Evolutionary conservation across 2,113 vertebrate genomes (phyloP), one percentile per base, ranked within the genome.

Genomic region (Burhinus bistriatus): DNA sequence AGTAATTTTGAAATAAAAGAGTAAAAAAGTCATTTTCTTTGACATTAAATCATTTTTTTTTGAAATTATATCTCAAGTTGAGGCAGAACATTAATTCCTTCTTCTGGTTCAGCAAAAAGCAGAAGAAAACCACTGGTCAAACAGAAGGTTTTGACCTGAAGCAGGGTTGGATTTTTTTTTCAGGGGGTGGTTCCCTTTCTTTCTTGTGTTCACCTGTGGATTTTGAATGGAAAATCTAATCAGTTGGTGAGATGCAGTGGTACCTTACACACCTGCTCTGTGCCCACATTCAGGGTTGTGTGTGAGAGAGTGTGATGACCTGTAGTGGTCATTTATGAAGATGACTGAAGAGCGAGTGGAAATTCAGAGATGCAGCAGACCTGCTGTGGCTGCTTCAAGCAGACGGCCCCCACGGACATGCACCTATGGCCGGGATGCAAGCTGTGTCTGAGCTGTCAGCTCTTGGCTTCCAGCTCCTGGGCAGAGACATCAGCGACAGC

Each of bases 401-500:
- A 69, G 32, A 25, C 5, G 5, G 40, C 19, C 58, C 36, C 29
- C n/a, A 5, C 40, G 32, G 64, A 52, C 36, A 5, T 0, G 0
- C 36, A 57, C 40, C 68, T 34, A 30, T 0, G 9, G 26, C 36
- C 0, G 0, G 62, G 49, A 77, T 81, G 71, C 52, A 86, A 23
- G 42, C 36, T 73, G 54, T 16, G 3, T 81, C 54, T 23, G 40
- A 91, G 80, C 89, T 93, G 93, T 87, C 92, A 91, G 72, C 55
- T 83, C 83, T 42, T 73, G 38, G 15, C 71, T 87, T 73, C 58
- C 72, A 83, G 54, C 44, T 83, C 20, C 71, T 52, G 30, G 49
- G 49, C 49, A 52, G 83, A 86, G 80, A 38, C 2, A 0, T 77
- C 72, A 30, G 22, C 0, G 0, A 61, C 3, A 4, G 66, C 0